Base-by-base conservation (phyloP, 2,113 vertebrate genomes). In the Nycticryphes semicollaris region DNA sequence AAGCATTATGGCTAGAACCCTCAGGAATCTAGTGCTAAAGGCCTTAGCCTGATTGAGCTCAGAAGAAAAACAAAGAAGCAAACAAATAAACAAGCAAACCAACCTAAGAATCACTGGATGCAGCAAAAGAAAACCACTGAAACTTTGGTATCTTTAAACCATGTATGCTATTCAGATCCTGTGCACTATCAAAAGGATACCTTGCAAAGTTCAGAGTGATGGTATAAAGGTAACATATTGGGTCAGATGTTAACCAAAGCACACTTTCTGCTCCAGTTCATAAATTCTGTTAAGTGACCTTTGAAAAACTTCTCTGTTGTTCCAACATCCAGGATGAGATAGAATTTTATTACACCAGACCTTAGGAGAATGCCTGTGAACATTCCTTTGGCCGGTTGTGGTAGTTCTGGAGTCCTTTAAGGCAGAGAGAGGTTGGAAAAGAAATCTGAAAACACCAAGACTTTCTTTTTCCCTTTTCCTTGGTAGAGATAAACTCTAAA, bases 31-130 rank as follows among this genome's bases (percentile, higher is more conserved):
- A 35, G 30, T 69, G 10, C 8, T 81, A 74, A 84, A 73, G 4
- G 60, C 9, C 5, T 14, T 5, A 56, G 28, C 7, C 67, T 83
- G n/a, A 30, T 16, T 23, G 28, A 87, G 14, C 5, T 39, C 28
- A 64, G 45, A 68, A 12, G 14, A 51, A 84, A 63, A 84, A 21
- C 10, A 30, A 72, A n/a, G 9, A 39, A 39, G 39, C 39, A 39
- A 39, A 39, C 3, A n/a, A 50, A 10, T 4, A 14, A 76, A 6
- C 6, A 1, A 79, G 14, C 3, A 35, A 88, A 59, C 1, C 0
- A 60, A 31, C 6, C 14, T 64, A 68, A 45, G 24, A 73, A 73
- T 59, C 15, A 27, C 6, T 30, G 37, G 5, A 57, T 67, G 12
- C 2, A 22, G 1, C 14, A 47, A 73, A 53, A 25, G 6, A 53